Conservation (phyloP, 2,797 vertebrate genomes). For the Malacoctenus gilli region DNA sequence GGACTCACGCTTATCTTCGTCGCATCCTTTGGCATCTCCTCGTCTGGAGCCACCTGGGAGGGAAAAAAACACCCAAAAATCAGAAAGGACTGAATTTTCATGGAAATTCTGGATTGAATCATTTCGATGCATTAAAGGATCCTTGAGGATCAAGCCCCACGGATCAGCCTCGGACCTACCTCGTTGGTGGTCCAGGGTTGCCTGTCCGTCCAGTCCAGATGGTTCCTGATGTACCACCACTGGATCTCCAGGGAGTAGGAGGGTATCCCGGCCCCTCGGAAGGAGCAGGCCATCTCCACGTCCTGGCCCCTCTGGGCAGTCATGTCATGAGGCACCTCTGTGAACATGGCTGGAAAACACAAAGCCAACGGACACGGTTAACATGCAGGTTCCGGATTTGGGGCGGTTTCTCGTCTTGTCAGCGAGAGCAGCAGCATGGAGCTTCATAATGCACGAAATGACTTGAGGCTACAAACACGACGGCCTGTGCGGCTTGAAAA, state of each 20-base stretch:
- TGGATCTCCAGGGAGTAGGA: constrained; percentile 97
- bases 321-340: constrained; percentile 94
- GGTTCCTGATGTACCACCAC: constrained; percentile 96
- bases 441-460: no score
- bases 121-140: no score
- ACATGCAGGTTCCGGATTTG: background rate
- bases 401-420: no score
- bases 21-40: constrained; percentile 89
- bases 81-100: no score
- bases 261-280: constrained; percentile 91
- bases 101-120: no score
- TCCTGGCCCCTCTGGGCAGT: constrained; percentile 90
- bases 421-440: no score
- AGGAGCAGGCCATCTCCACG: constrained; percentile 98
- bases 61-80: constrained; percentile 8
- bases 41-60: constrained; percentile 87
- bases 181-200: constrained; percentile 87
- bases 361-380: constrained; percentile 24
- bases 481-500: no score
- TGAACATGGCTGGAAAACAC: constrained; percentile 91
- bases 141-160: no score
- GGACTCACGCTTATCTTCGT: constrained; percentile 98
- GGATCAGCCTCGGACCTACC: constrained; percentile 78
- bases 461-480: no score
- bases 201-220: constrained; percentile 89